Base-by-base conservation (phyloP, 2,113 vertebrate species). In the Malurus cyaneus region DNA sequence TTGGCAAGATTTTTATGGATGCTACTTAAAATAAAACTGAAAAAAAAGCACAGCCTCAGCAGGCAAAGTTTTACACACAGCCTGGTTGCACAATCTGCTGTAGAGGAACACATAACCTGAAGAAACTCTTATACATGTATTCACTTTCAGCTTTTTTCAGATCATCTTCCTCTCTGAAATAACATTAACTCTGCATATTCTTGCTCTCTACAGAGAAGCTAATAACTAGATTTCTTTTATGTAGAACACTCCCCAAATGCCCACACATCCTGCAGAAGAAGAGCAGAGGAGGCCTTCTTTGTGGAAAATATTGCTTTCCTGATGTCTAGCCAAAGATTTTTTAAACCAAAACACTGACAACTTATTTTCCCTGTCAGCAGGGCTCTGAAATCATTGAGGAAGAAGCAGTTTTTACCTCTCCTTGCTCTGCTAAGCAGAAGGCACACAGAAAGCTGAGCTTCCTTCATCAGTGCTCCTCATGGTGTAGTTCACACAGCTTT, bases 1-100 rank as follows among this genome's bases (percentile, higher is more conserved):
- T 89, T 96, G 92, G 81, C 67, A 89, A 86, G 52, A 59, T 82
- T 82, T 82, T 53, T 91, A 25, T 31, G 62, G 53, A 73, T 82
- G 59, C 15, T 80, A 29, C 78, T 77, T 72, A 69, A 92, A 95
- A 92, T 87, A 81, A 95, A 89, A 88, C 10, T 1, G 2, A 7
- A 39, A 60, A 60, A 67, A 36, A 15, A 41, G 17, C 32, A 54
- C 39, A 95, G 29, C 56, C 59, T 77, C 60, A 86, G 67, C 66
- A 93, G 79, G 47, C 59, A 70, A 73, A 73, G 74, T 89, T 54
- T 88, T 88, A 66, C 64, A 94, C 26, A 29, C 46, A 89, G 47
- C 26, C 71, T 91, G 91, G 66, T 54, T 92, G 70, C 23, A 59
- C 66, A 89, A 65, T 94, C 89, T 94, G 78, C 80, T 0, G 0